phyloP scores from a whole-genome alignment of 2,113 vertebrate genomes.

The Lycaon pictus region DNA sequence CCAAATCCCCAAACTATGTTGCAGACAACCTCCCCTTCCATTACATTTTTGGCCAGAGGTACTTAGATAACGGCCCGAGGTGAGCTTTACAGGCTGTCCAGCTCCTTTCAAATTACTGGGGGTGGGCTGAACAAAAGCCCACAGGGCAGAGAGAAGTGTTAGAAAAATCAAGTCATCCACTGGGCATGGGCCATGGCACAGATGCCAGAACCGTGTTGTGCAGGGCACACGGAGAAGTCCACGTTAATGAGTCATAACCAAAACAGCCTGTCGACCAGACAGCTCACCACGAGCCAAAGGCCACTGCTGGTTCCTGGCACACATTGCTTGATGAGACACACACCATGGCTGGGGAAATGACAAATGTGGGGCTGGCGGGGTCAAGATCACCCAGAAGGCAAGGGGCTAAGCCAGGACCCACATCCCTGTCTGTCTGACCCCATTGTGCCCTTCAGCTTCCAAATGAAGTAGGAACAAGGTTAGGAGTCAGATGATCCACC shows the following conservation, averaged over 20 bases:
- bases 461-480: background rate
- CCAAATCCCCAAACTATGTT: background rate
- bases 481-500: background rate
- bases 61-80: background rate
- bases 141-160: background rate
- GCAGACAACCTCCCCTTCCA: background rate
- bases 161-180: too few species aligned
- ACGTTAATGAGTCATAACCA: accelerated
- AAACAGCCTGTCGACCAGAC: too few species aligned
- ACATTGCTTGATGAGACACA: accelerated
- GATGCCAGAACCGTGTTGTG: accelerated
- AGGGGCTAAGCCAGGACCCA: background rate
- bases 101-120: background rate
- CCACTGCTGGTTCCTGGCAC: accelerated
- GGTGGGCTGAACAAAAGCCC: background rate
- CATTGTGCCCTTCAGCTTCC: background rate
- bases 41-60: background rate
- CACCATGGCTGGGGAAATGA: accelerated
- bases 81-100: background rate
- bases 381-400: background rate
- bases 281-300: accelerated
- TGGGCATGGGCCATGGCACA: background rate
- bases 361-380: background rate
- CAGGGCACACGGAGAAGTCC: accelerated
- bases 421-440: accelerated